These are phyloP conservation scores for Drosophila gaucha DNA, from an alignment of 2,888 invertebrate genomes.

Conservation along the genomic window DNA sequence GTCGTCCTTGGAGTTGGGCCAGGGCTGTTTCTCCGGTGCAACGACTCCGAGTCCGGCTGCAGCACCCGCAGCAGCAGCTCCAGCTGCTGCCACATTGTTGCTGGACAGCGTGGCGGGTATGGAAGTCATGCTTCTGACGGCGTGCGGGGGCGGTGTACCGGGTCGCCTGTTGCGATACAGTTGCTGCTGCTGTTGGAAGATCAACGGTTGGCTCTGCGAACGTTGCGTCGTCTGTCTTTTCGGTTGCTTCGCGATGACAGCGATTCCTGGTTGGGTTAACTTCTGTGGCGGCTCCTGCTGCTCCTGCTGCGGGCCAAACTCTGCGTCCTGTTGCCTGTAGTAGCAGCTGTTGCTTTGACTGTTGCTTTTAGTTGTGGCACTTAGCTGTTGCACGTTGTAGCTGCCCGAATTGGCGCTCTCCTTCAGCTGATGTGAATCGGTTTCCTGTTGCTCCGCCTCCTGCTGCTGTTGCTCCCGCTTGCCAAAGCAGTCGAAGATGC, in stretches of 20 bases:
- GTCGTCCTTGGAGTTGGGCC: slow-evolving; percentile 96
- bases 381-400: slow-evolving; percentile 69
- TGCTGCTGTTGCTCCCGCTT: slow-evolving; percentile 31
- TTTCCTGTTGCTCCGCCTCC: slow-evolving; percentile 6
- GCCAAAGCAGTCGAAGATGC: slow-evolving; percentile 58
- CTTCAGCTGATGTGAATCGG: not conserved
- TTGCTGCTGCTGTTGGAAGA: slow-evolving; percentile 33
- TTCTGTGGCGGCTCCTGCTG: slow-evolving; percentile 5
- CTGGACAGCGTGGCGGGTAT: slow-evolving; percentile 68
- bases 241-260: slow-evolving; percentile 50
- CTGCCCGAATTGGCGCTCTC: slow-evolving; percentile 50
- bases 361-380: slow-evolving; percentile 25
- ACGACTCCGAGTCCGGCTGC: slow-evolving; percentile 88
- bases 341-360: slow-evolving; percentile 8
- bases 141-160: slow-evolving; percentile 68
- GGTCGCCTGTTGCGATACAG: slow-evolving; percentile 35
- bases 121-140: slow-evolving; percentile 66
- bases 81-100: slow-evolving; percentile 66
- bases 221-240: slow-evolving; percentile 46
- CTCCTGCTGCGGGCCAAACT: slow-evolving; percentile 39
- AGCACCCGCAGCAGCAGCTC: slow-evolving; percentile 72
- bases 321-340: slow-evolving; percentile 59
- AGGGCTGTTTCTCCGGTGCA: slow-evolving; percentile 86
- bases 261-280: not conserved
- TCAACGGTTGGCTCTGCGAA: slow-evolving; percentile 56